A percentile compares a stretch with the other conserved stretches of the same genome.
These are phyloP conservation scores for Alviniconcha marisindica DNA, from an alignment of 1,140 invertebrate genomes.

Conservation along the genomic window DNA sequence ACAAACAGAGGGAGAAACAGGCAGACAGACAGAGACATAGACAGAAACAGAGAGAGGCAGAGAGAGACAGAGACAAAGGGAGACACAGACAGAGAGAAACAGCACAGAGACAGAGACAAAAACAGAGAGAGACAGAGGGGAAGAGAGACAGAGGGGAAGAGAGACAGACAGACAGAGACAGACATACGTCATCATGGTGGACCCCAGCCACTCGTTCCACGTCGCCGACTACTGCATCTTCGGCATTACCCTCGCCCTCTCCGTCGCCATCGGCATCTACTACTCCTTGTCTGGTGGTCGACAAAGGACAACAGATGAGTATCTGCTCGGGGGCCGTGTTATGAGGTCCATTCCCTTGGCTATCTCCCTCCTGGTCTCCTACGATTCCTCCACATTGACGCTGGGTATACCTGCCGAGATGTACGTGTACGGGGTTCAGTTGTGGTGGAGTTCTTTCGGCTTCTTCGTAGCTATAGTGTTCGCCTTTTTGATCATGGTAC, in stretches of 20 bases:
- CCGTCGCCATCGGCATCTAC: conserved; percentile 86
- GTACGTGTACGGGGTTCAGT: conserved; percentile 64
- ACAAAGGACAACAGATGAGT: conserved; percentile 90
- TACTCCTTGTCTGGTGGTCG: conserved; percentile 88
- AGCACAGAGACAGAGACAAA: too few species aligned
- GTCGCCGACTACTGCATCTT: conserved; percentile 67
- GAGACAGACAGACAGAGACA: too few species aligned
- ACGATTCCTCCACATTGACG: conserved; percentile 75
- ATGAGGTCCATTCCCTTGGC: conserved; percentile 66
- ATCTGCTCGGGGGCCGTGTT: conserved; percentile 83
- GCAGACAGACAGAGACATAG: too few species aligned
- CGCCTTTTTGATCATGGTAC: not conserved
- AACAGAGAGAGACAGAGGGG: too few species aligned
- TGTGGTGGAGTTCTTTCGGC: conserved; percentile 49
- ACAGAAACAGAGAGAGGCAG: too few species aligned
- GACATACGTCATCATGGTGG: too few species aligned
- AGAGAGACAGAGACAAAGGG: too few species aligned
- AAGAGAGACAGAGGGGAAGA: too few species aligned
- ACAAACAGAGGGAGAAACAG: too few species aligned
- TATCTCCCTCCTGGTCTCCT: conserved; percentile 67
- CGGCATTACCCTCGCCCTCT: conserved; percentile 61
- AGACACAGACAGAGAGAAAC: too few species aligned
- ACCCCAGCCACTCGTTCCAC: conserved; percentile 52
- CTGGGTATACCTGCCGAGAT: conserved; percentile 65
- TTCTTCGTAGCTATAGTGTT: conserved; percentile 45